Conservation (phyloP, 2,888 invertebrate genomes). For the Synergus gifuensis region DNA sequence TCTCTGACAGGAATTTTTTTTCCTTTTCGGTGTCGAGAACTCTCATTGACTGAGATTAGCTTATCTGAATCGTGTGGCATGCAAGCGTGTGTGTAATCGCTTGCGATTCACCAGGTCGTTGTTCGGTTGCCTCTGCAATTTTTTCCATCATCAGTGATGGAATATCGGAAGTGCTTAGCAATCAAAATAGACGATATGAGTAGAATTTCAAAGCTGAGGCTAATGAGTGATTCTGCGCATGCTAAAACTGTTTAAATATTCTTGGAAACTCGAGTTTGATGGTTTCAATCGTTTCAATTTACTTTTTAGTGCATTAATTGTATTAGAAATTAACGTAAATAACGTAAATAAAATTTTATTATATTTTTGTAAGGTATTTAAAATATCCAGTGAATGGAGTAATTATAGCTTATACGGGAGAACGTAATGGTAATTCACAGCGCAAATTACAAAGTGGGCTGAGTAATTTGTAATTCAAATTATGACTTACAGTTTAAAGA, state of each 20-base stretch:
- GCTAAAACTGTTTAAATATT: too few relatives aligned
- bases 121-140: conserved; percentile 18
- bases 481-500: neutral
- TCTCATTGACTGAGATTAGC: conserved; percentile 41
- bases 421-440: conserved; percentile 13
- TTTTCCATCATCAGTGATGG: conserved; percentile 4
- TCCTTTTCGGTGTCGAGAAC: conserved; percentile 18
- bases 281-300: too few relatives aligned
- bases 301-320: too few relatives aligned
- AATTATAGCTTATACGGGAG: conserved; percentile 16
- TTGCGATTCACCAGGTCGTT: conserved; percentile 35
- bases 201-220: neutral
- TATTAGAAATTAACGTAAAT: too few relatives aligned
- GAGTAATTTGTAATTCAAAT: conserved; percentile 31
- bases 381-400: neutral
- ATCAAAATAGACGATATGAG: neutral
- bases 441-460: conserved; percentile 36
- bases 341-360: neutral
- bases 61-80: conserved; percentile 35
- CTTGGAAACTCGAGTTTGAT: too few relatives aligned
- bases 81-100: conserved; percentile 5
- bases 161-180: conserved; percentile 19
- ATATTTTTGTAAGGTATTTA: neutral
- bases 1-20: conserved; percentile 1
- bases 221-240: neutral